Evolutionary conservation across 2,797 vertebrate genomes (phyloP).

Genomic region (Anguilla marmorata): DNA sequence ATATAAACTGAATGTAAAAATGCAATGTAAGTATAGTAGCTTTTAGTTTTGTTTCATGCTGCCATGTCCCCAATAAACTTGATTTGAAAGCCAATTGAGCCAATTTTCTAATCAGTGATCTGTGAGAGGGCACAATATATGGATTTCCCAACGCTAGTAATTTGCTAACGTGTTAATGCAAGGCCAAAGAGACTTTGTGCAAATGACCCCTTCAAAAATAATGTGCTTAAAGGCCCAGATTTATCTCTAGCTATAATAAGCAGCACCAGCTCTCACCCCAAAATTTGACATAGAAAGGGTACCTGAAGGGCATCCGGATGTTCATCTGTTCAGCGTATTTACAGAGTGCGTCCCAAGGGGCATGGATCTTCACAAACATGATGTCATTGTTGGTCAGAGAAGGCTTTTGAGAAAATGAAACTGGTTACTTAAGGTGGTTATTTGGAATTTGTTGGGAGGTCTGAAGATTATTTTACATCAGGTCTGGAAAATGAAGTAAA

Average conservation of each 20-base stretch:
- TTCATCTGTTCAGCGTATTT: conserved; percentile 98
- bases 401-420: conserved; percentile 71
- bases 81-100: background rate
- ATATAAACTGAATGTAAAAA: background rate
- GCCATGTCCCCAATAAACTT: background rate
- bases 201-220: background rate
- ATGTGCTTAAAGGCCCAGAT: background rate
- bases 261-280: background rate
- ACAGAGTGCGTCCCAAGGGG: conserved; percentile 94
- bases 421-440: background rate
- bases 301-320: conserved; percentile 99
- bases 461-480: conserved; percentile 7
- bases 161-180: background rate
- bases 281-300: conserved; percentile 28
- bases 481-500: background rate
- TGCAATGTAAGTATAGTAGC: background rate
- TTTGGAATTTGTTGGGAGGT: background rate
- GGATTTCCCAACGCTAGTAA: background rate
- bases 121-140: background rate
- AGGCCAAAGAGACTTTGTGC: background rate
- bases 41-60: background rate
- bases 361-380: conserved; percentile 97
- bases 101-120: background rate
- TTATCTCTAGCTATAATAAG: background rate
- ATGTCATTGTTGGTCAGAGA: conserved; percentile 94